Evolutionary conservation across 2,113 vertebrate genomes (phyloP).

Genomic region (Puffinus mauretanicus): DNA sequence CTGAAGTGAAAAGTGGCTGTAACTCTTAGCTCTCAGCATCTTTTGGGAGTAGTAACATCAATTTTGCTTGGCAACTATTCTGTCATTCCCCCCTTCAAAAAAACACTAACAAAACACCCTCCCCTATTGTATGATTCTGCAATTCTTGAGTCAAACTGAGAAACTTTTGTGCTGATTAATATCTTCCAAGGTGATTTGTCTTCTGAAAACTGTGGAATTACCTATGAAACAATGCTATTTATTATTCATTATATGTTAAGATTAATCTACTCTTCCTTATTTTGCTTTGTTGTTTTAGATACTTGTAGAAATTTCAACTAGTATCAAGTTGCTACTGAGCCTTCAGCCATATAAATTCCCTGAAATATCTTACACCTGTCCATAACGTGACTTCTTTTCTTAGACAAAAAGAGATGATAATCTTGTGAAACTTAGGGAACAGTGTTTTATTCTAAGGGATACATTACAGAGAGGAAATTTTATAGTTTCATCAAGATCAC

Average conservation of each 20-base stretch:
- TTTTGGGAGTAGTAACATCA: background rate
- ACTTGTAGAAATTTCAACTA: background rate
- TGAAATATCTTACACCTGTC: background rate
- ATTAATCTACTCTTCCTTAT: background rate
- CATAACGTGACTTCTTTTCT: background rate
- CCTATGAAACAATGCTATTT: background rate
- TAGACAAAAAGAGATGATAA: background rate
- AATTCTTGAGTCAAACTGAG: background rate
- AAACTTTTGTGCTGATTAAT: background rate
- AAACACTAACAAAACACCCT: accelerated
- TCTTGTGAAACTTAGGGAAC: background rate
- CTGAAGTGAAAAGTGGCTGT: background rate
- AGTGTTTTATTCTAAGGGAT: background rate
- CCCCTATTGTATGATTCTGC: accelerated
- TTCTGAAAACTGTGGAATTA: background rate
- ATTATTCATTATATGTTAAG: background rate
- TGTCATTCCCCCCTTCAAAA: background rate
- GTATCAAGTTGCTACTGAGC: background rate
- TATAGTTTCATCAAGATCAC: background rate
- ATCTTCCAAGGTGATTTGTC: background rate
- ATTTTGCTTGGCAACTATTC: background rate
- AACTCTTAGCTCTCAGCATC: background rate
- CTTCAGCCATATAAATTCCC: background rate
- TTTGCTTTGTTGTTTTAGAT: background rate
- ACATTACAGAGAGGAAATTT: background rate